These are phyloP conservation scores for Caenorhabditis doughertyi DNA, from an alignment of 2,888 invertebrate genomes.

Conservation along the genomic window DNA sequence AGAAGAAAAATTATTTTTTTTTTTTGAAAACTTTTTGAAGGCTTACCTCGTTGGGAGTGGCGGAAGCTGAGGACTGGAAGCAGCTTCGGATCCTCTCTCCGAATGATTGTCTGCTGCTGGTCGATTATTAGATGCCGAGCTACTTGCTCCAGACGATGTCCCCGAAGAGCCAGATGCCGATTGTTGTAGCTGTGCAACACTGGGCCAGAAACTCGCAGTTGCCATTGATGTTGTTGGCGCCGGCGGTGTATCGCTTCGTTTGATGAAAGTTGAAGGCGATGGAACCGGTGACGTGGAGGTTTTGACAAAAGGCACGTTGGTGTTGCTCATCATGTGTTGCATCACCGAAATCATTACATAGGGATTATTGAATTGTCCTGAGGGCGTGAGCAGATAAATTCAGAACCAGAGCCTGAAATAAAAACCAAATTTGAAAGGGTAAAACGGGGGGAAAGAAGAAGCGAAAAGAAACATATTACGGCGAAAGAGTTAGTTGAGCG, in stretches of 20 bases:
- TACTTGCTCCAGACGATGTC: slow-evolving; percentile 33
- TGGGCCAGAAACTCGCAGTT: slow-evolving; percentile 6
- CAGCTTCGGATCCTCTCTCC: slow-evolving; percentile 54
- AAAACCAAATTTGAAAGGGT: not conserved
- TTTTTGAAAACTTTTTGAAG: not conserved
- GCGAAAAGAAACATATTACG: not conserved
- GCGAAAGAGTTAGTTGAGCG: not conserved
- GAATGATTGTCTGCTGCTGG: slow-evolving; percentile 44
- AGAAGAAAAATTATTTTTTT: not conserved
- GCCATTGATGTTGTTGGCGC: slow-evolving; percentile 27
- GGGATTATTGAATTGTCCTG: no score
- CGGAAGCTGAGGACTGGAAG: slow-evolving; percentile 49
- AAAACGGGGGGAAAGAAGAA: not conserved
- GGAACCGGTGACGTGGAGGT: slow-evolving; percentile 35
- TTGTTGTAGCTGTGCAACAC: slow-evolving; percentile 40
- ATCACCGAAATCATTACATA: slow-evolving; percentile 62
- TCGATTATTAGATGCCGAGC: slow-evolving; percentile 42
- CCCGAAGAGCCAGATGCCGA: slow-evolving; percentile 44
- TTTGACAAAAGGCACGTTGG: slow-evolving; percentile 43
- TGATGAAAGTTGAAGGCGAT: slow-evolving; percentile 32
- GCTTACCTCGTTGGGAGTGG: slow-evolving; percentile 51
- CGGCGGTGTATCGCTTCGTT: slow-evolving; percentile 30
- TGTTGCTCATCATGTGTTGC: slow-evolving; percentile 64
- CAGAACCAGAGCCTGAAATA: not conserved
- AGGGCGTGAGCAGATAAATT: not conserved